Evolutionary conservation across 2,113 vertebrate genomes (phyloP).

Genomic region (Columba janthina): DNA sequence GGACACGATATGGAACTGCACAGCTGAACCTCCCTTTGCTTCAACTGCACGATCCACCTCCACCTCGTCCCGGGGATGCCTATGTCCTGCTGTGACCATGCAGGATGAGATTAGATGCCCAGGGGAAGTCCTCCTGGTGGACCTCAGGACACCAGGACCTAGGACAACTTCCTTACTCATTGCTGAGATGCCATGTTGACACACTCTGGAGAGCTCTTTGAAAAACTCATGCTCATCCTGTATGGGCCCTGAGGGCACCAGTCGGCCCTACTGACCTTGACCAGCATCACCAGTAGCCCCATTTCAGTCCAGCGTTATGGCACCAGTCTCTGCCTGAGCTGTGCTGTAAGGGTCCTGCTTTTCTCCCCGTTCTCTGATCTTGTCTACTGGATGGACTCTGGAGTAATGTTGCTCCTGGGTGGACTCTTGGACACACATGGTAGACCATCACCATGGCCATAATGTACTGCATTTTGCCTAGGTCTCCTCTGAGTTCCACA

Average conservation of each 20-base stretch:
- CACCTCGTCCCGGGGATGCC: rapidly evolving
- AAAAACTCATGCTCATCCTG: rapidly evolving
- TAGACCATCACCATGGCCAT: background rate
- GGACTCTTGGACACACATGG: rapidly evolving
- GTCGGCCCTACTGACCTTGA: background rate
- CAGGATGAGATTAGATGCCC: background rate
- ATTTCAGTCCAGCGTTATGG: background rate
- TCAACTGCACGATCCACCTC: background rate
- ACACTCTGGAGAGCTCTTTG: background rate
- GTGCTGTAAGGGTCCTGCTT: background rate
- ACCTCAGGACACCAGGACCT: background rate
- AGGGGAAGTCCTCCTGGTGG: background rate
- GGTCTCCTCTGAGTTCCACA: background rate
- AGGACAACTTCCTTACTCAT: background rate
- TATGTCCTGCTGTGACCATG: rapidly evolving
- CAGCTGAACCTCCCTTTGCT: background rate
- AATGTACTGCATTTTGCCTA: background rate
- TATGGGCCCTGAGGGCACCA: background rate
- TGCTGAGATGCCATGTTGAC: background rate
- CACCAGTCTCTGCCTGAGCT: background rate
- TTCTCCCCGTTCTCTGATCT: background rate
- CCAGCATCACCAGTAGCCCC: background rate
- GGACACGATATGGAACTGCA: background rate
- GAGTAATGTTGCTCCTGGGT: background rate
- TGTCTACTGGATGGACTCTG: background rate